Evolutionary conservation across 2,888 invertebrate species (phyloP).

Genomic region (Formica aserva): DNA sequence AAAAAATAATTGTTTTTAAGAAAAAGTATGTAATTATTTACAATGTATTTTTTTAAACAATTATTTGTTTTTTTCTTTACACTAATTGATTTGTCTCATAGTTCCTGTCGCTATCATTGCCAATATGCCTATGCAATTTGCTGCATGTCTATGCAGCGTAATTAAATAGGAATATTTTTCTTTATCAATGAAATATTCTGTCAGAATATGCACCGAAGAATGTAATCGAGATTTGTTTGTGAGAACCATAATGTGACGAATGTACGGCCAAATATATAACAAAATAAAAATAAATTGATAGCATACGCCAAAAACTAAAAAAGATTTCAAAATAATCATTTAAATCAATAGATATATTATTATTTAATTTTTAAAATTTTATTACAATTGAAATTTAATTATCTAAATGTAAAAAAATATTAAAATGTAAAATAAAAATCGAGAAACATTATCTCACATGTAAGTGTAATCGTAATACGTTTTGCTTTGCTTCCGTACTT

Average conservation of each 20-base stretch:
- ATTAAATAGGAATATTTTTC: slow-evolving; percentile 10
- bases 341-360: neutral
- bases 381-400: neutral
- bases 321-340: neutral
- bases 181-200: slow-evolving; percentile 8
- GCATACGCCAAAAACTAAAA: neutral
- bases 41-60: too few species aligned
- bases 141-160: neutral
- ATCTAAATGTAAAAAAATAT: neutral
- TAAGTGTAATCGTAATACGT: neutral
- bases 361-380: neutral
- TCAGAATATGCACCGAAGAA: neutral
- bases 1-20: too few species aligned
- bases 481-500: slow-evolving; percentile 6
- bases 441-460: slow-evolving; percentile 19
- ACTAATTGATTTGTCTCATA: too few species aligned
- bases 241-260: too few species aligned
- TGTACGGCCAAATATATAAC: neutral
- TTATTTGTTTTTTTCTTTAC: too few species aligned
- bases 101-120: neutral
- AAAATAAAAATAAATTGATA: neutral
- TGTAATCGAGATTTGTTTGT: neutral
- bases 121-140: neutral
- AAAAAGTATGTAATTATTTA: too few species aligned
- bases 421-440: neutral